Conservation (phyloP, 2,888 invertebrate genomes). For the Latrodectus hesperus region DNA sequence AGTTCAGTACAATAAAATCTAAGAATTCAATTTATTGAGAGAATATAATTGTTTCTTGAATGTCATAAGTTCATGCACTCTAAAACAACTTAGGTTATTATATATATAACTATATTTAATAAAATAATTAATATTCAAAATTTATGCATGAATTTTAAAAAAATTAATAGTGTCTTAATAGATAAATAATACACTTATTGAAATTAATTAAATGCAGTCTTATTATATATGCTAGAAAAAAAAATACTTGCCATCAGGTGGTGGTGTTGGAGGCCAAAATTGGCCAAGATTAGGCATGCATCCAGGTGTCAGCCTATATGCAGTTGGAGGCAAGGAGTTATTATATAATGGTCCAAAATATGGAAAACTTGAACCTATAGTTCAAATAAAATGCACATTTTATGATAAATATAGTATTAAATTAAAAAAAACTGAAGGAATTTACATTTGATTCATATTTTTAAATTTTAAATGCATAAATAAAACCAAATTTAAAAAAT, state of each 20-base stretch:
- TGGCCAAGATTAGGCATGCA: slow-evolving; percentile 64
- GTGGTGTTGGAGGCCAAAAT: slow-evolving; percentile 68
- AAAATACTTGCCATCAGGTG: slow-evolving; percentile 58
- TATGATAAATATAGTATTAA: too few species aligned
- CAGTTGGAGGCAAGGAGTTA: slow-evolving; percentile 61
- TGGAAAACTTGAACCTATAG: slow-evolving; percentile 57
- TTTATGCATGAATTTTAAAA: neutral
- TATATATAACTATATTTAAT: neutral
- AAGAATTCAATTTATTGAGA: too few species aligned
- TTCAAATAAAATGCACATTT: neutral
- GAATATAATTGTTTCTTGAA: too few species aligned
- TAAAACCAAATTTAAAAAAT: too few species aligned
- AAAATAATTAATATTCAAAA: neutral
- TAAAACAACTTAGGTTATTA: too few species aligned
- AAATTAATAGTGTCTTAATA: neutral
- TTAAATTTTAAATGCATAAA: too few species aligned
- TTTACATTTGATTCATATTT: too few species aligned
- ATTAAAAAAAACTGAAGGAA: too few species aligned
- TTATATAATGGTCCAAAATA: slow-evolving; percentile 67
- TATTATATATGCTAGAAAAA: too few species aligned
- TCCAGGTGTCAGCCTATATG: slow-evolving; percentile 57
- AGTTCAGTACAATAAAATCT: too few species aligned
- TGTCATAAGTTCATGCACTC: too few species aligned
- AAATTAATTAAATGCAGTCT: too few species aligned
- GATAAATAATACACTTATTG: neutral